Conservation (phyloP, 2,113 vertebrate species). For the Bufo bufo region DNA sequence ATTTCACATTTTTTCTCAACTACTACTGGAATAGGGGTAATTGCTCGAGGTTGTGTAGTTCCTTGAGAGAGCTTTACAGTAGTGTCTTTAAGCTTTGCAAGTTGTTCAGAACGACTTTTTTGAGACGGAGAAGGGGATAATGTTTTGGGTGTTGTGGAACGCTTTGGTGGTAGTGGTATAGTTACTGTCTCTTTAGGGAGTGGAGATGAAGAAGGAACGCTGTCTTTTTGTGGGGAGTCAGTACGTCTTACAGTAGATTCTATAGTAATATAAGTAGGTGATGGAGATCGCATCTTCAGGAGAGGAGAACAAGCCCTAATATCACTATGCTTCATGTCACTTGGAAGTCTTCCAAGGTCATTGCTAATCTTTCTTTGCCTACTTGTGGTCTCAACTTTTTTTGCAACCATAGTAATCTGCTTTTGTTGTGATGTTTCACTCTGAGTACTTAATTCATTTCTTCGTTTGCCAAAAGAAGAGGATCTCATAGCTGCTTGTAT, state of each 20-base stretch:
- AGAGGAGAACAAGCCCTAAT: constrained; percentile 70
- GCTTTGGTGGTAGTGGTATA: constrained; percentile 71
- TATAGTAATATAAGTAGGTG: constrained; percentile 86
- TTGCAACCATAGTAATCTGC: constrained; percentile 70
- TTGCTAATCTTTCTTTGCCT: constrained; percentile 64
- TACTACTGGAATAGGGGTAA: constrained; percentile 64
- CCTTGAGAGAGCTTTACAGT: constrained; percentile 81
- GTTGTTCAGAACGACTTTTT: constrained; percentile 78
- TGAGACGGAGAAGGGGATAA: constrained; percentile 73
- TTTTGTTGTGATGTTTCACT: constrained; percentile 65
- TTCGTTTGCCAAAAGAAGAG: constrained; percentile 68
- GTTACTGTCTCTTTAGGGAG: constrained; percentile 70
- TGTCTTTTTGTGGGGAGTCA: constrained; percentile 73
- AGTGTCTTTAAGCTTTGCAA: constrained; percentile 82
- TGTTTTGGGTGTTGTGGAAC: constrained; percentile 70
- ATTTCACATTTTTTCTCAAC: constrained; percentile 81
- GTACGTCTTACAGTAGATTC: constrained; percentile 77
- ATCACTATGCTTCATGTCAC: constrained; percentile 65
- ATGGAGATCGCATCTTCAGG: constrained; percentile 77
- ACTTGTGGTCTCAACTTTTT: constrained; percentile 69
- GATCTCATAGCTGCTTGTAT: constrained; percentile 72
- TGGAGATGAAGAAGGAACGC: constrained; percentile 70
- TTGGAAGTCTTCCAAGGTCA: constrained; percentile 66
- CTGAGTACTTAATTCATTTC: constrained; percentile 60
- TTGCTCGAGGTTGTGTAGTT: constrained; percentile 66